These are phyloP conservation scores for Pachyseris speciosa DNA, from an alignment of 64 coral and sea anemone species.

Conservation along the genomic window DNA sequence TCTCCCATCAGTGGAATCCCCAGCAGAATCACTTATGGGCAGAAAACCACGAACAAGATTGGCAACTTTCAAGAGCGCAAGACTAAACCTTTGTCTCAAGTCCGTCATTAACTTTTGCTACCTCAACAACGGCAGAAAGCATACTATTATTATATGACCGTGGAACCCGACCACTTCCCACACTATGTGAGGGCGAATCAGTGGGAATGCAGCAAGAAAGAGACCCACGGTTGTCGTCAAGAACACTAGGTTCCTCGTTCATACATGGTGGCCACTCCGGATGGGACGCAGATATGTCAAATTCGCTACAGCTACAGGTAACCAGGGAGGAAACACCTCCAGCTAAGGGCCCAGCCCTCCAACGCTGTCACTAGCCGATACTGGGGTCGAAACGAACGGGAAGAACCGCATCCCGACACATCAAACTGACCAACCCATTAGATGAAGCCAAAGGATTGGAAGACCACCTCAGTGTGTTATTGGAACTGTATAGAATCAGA, in stretches of 20 bases:
- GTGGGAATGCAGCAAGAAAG: too few species aligned
- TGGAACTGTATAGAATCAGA: too few species aligned
- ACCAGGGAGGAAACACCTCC: too few species aligned
- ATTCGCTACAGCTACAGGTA: not conserved
- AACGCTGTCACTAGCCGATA: not conserved
- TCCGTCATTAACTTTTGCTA: slow-evolving; percentile 2
- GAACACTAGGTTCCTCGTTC: not conserved
- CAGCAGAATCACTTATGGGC: too few species aligned
- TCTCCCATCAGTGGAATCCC: slow-evolving; percentile 53
- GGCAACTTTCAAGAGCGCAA: slow-evolving; percentile 1
- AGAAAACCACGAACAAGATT: too few species aligned
- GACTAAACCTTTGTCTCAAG: not conserved
- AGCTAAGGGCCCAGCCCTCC: not conserved
- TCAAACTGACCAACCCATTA: not conserved
- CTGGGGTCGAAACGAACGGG: not conserved
- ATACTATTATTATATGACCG: slow-evolving; percentile 45
- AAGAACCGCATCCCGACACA: not conserved
- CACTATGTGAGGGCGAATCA: not conserved
- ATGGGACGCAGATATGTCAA: slow-evolving; percentile 6
- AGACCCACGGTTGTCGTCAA: slow-evolving; percentile 15
- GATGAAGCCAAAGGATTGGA: not conserved
- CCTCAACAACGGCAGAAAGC: slow-evolving; percentile 14
- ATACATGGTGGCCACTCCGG: not conserved
- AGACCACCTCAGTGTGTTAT: too few species aligned
- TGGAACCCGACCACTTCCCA: not conserved